Conservation (phyloP, 2,113 vertebrate genomes). For the Dasyurus viverrinus region DNA sequence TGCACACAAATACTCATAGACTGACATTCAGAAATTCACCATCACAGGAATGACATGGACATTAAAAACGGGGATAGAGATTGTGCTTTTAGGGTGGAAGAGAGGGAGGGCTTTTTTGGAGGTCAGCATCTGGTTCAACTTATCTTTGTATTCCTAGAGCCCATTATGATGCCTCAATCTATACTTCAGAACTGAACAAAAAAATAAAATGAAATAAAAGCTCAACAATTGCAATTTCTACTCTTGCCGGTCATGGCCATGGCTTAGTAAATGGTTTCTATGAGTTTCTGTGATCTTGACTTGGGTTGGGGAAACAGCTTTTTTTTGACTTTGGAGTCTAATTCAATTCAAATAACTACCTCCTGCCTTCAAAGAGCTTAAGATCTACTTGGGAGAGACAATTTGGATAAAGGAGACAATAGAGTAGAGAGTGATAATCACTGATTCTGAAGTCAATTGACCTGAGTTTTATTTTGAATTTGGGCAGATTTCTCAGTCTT, state of each 20-base stretch:
- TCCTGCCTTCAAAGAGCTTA: background rate
- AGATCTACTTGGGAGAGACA: background rate
- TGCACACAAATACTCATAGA: conserved; percentile 13
- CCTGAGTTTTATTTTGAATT: background rate
- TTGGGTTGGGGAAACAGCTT: background rate
- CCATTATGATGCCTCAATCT: background rate
- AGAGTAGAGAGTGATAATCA: background rate
- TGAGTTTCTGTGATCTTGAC: background rate
- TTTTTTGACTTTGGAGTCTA: background rate
- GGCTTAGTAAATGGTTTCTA: background rate
- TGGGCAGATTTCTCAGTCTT: background rate
- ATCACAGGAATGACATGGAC: conserved; percentile 17
- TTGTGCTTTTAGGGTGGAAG: background rate
- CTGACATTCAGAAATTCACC: conserved; percentile 60
- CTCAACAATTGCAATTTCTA: background rate
- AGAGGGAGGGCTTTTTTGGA: background rate
- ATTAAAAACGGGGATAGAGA: background rate
- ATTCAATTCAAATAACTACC: background rate
- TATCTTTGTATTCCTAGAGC: background rate
- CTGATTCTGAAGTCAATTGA: background rate
- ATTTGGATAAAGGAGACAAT: background rate
- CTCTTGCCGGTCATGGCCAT: background rate
- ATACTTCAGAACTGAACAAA: background rate
- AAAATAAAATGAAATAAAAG: background rate
- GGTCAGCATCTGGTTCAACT: background rate